Evolutionary conservation across 2,888 invertebrate species (phyloP).

Genomic region (Heliconius aoede): DNA sequence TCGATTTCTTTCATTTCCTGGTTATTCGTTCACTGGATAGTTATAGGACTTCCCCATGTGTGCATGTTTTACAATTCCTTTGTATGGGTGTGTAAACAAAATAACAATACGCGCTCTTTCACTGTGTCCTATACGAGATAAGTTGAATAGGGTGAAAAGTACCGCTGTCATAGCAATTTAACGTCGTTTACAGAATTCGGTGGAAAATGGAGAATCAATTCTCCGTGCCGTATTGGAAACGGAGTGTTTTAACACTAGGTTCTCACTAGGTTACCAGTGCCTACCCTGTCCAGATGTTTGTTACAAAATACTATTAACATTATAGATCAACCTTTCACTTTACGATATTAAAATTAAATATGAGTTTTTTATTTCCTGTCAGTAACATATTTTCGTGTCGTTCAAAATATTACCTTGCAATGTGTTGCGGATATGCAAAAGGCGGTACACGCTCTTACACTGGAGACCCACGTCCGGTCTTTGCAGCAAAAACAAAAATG

Average conservation of each 20-base stretch:
- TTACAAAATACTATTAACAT: no score
- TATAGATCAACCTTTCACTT: neutral
- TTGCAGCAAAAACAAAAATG: slow-evolving; percentile 20
- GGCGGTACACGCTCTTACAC: slow-evolving; percentile 6
- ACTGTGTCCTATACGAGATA: neutral
- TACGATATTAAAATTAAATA: neutral
- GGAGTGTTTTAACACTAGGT: no score
- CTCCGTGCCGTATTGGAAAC: no score
- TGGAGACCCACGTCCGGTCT: slow-evolving; percentile 11
- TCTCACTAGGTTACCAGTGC: no score
- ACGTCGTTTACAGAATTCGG: neutral
- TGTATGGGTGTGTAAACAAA: slow-evolving; percentile 3
- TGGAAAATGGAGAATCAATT: no score
- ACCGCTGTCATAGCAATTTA: neutral
- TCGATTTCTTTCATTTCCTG: neutral
- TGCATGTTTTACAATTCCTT: neutral
- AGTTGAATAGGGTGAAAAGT: slow-evolving; percentile 4
- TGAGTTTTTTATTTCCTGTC: neutral
- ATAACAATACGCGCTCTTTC: neutral
- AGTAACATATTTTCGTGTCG: neutral
- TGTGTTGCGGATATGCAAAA: slow-evolving; percentile 13
- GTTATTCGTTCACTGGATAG: neutral
- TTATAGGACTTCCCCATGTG: neutral
- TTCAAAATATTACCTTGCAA: slow-evolving; percentile 17
- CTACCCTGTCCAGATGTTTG: no score